Conservation (phyloP, 1,140 invertebrate species). For the Megalopta genalis region DNA sequence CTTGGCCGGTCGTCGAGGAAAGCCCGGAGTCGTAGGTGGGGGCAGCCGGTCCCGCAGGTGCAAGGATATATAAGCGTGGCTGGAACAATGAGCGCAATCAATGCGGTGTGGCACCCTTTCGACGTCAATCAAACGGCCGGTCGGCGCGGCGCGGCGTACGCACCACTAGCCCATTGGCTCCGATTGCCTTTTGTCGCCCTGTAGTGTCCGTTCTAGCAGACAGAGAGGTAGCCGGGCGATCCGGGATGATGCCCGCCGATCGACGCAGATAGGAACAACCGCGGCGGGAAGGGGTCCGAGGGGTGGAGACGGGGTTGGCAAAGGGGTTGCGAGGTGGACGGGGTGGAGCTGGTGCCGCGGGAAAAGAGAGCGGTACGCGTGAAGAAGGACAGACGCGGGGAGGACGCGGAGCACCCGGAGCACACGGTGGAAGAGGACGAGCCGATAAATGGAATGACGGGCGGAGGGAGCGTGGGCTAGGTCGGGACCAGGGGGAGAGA, state of each 20-base stretch:
- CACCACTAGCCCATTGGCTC: constrained; percentile 69
- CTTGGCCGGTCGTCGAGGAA: neutral
- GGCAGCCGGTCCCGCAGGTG: constrained; percentile 41
- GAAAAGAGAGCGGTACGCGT: constrained; percentile 6
- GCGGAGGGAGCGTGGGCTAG: neutral
- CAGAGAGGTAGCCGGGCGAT: constrained; percentile 31
- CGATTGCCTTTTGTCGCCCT: constrained; percentile 73
- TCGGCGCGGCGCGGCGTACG: constrained; percentile 47
- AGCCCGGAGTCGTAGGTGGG: too few relatives aligned
- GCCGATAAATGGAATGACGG: constrained; percentile 18
- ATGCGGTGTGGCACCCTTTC: constrained; percentile 68
- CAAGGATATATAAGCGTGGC: constrained; percentile 57
- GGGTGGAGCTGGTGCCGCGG: neutral
- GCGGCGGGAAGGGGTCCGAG: neutral
- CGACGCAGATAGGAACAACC: constrained; percentile 17
- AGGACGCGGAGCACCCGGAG: neutral
- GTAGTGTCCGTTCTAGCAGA: constrained; percentile 48
- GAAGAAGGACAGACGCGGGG: constrained; percentile 8
- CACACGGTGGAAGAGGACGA: neutral
- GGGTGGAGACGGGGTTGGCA: neutral
- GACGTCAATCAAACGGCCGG: constrained; percentile 73
- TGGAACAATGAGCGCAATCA: constrained; percentile 77
- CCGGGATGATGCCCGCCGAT: constrained; percentile 14
- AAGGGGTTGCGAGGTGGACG: neutral
- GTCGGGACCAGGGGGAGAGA: constrained; percentile 4